Evolutionary conservation across 2,797 vertebrate species (phyloP).

Genomic region (Paramormyrops hopkinsi): DNA sequence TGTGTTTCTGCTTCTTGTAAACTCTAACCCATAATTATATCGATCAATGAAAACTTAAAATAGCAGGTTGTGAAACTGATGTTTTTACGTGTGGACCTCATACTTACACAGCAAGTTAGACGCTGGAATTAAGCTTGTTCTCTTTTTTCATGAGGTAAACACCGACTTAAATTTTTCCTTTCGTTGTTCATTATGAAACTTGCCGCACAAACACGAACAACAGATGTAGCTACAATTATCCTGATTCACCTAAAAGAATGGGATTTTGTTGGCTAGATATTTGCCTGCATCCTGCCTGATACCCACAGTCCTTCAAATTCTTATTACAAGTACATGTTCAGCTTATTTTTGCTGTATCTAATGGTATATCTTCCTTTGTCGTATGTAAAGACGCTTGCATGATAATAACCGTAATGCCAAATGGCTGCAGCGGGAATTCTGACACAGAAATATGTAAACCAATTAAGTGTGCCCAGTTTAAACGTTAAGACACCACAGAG

Average conservation of each 20-base stretch:
- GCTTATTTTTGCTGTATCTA: constrained; percentile 30
- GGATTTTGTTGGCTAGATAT: constrained; percentile 30
- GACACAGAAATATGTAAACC: constrained; percentile 30
- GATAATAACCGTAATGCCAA: constrained; percentile 45
- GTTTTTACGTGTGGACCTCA: background rate
- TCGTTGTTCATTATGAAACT: constrained; percentile 23
- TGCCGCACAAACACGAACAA: constrained; percentile 31
- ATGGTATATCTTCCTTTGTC: constrained; percentile 27
- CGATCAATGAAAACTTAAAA: background rate
- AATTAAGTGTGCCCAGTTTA: constrained; percentile 34
- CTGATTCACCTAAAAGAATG: constrained; percentile 28
- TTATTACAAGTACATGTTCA: constrained; percentile 36
- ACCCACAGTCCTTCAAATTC: constrained; percentile 36
- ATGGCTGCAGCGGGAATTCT: background rate
- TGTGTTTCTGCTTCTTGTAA: background rate
- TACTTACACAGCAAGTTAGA: background rate
- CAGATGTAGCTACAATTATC: constrained; percentile 44
- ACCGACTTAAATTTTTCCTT: constrained; percentile 34
- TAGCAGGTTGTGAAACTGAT: background rate
- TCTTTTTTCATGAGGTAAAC: constrained; percentile 27
- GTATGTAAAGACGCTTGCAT: constrained; percentile 32
- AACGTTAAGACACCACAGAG: constrained; percentile 63
- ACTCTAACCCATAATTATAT: background rate
- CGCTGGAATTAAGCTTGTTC: background rate
- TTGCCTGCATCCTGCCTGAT: constrained; percentile 25